Evolutionary conservation across 2,113 vertebrate genomes (phyloP).

Genomic region (Emberiza fucata): DNA sequence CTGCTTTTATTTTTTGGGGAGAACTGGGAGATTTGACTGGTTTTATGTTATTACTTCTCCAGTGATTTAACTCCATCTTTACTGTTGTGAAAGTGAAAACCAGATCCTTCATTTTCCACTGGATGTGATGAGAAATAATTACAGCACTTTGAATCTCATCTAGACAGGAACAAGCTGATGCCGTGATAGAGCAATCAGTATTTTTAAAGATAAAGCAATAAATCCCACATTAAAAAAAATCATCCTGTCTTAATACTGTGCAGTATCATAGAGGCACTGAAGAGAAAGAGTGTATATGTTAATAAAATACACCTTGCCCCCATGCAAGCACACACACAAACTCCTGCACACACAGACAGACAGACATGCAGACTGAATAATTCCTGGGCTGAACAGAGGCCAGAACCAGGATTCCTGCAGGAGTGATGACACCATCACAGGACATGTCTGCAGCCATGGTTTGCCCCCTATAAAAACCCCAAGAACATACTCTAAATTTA

Average conservation of each 20-base stretch:
- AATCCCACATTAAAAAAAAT: neutral
- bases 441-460: neutral
- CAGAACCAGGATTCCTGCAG: neutral
- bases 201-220: neutral
- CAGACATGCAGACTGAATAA: neutral
- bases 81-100: neutral
- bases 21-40: neutral
- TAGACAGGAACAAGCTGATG: neutral
- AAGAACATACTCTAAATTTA: neutral
- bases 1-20: neutral
- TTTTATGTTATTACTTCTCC: neutral
- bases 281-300: neutral
- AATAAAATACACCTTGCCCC: neutral
- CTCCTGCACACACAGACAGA: too few species aligned
- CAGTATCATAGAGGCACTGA: neutral
- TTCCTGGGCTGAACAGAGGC: neutral
- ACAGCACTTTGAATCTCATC: neutral
- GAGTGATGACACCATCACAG: neutral
- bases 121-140: neutral
- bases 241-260: neutral
- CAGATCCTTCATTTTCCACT: neutral
- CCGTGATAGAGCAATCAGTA: neutral
- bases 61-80: neutral
- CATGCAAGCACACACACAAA: neutral
- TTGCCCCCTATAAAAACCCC: neutral